phyloP scores from a whole-genome alignment of 2,888 invertebrate species.

The Sphecodes monilicornis region DNA sequence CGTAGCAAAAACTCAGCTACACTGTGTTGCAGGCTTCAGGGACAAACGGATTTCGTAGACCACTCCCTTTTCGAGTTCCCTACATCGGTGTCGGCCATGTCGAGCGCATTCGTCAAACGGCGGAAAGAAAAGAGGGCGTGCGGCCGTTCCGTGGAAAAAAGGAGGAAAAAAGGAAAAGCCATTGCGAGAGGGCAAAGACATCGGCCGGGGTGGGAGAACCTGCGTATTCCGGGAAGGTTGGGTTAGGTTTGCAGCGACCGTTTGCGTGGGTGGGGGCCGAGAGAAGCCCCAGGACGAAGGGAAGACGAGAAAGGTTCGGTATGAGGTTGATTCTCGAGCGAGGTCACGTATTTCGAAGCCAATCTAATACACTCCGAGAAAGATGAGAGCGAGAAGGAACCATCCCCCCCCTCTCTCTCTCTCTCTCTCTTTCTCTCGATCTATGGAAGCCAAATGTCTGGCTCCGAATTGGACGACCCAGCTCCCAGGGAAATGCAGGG shows the following conservation, averaged over 20 bases:
- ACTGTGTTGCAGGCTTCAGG: not conserved
- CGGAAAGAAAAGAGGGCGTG: conserved; percentile 39
- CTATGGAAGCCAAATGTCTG: conserved; percentile 50
- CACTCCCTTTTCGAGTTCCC: conserved; percentile 50
- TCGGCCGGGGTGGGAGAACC: conserved; percentile 29
- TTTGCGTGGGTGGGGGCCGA: conserved; percentile 44
- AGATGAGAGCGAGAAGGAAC: conserved; percentile 48
- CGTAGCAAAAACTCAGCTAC: not conserved
- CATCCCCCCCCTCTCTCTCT: not conserved
- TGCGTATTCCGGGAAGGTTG: conserved; percentile 69
- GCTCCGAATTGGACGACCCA: conserved; percentile 73
- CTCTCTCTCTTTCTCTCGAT: conserved; percentile 7
- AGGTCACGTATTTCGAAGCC: conserved; percentile 84
- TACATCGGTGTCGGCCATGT: conserved; percentile 25
- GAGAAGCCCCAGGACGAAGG: conserved; percentile 36
- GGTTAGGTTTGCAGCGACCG: conserved; percentile 63
- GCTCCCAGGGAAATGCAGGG: conserved; percentile 21
- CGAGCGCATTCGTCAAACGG: conserved; percentile 32
- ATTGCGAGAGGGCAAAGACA: conserved; percentile 38
- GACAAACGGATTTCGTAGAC: conserved; percentile 34
- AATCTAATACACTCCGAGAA: conserved; percentile 82
- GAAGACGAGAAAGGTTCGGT: conserved; percentile 76
- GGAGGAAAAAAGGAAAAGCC: conserved; percentile 40
- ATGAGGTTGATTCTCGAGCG: conserved; percentile 84
- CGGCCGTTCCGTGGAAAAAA: not conserved